Evolutionary conservation across 2,113 vertebrate species (phyloP).

Genomic region (Chrysochloris asiatica): DNA sequence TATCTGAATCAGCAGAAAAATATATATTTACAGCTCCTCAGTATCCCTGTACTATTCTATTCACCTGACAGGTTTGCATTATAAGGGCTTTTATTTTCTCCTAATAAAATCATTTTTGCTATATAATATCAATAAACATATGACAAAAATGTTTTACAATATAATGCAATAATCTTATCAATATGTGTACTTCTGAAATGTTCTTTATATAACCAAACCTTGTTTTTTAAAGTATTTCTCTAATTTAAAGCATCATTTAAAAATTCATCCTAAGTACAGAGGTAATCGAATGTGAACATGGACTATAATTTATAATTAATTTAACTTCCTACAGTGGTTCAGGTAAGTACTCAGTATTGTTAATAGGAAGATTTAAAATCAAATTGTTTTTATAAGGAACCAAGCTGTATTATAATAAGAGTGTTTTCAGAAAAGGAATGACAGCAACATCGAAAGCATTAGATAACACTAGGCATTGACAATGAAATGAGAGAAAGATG

Average conservation of each 20-base stretch:
- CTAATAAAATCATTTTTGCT: slow-evolving; percentile 52
- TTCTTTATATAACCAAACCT: slow-evolving; percentile 60
- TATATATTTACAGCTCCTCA: not conserved
- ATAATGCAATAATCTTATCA: slow-evolving; percentile 24
- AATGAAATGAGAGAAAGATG: slow-evolving; percentile 65
- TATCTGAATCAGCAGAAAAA: slow-evolving; percentile 28
- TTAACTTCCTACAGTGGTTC: slow-evolving; percentile 2
- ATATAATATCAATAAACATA: slow-evolving; percentile 32
- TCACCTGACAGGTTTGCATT: not conserved
- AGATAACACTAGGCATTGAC: slow-evolving; percentile 1
- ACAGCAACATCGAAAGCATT: slow-evolving; percentile 28
- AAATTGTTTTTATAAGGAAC: slow-evolving; percentile 42
- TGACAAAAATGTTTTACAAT: slow-evolving; percentile 16
- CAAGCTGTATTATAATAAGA: not conserved
- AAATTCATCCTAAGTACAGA: slow-evolving; percentile 13
- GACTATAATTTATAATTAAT: slow-evolving; percentile 53
- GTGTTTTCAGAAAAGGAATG: slow-evolving; percentile 43
- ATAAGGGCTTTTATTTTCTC: slow-evolving; percentile 44
- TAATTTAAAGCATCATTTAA: slow-evolving; percentile 34
- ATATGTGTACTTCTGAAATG: slow-evolving; percentile 41
- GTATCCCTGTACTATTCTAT: slow-evolving; percentile 13
- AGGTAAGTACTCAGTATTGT: slow-evolving; percentile 27
- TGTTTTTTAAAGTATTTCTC: not conserved
- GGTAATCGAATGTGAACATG: slow-evolving; percentile 40
- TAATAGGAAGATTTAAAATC: slow-evolving; percentile 59